Evolutionary conservation across 2,888 invertebrate genomes (phyloP).

Genomic region (Lepidocyrtoides sp.): DNA sequence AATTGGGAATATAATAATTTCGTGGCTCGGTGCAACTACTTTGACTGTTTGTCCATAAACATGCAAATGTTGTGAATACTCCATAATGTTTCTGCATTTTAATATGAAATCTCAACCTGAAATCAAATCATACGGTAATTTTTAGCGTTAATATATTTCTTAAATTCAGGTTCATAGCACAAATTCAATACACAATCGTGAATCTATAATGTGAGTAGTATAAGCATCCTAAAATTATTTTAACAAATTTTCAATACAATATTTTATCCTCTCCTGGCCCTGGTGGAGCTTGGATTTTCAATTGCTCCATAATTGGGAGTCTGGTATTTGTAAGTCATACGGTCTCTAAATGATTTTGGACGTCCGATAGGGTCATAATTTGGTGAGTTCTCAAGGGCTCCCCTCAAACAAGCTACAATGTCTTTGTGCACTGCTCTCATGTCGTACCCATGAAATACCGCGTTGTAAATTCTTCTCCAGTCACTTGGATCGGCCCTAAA

Average conservation of each 20-base stretch:
- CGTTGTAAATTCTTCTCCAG: constrained; percentile 45
- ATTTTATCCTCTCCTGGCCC: constrained; percentile 5
- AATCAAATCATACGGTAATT: too few species aligned
- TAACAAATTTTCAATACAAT: neutral
- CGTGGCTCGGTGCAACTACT: too few species aligned
- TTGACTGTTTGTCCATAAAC: too few species aligned
- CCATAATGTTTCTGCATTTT: too few species aligned
- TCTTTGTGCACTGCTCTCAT: constrained; percentile 54
- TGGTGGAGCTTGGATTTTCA: neutral
- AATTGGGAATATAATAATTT: too few species aligned
- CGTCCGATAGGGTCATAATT: constrained; percentile 57
- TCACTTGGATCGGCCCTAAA: constrained; percentile 57
- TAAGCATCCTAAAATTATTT: neutral
- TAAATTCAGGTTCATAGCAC: too few species aligned
- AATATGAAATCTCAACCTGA: too few species aligned
- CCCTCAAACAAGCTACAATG: constrained; percentile 35
- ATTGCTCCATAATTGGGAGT: constrained; percentile 16
- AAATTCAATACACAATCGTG: too few species aligned
- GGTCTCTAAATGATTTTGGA: constrained; percentile 34
- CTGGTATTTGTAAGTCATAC: neutral
- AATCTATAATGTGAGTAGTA: too few species aligned
- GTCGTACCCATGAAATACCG: constrained; percentile 62
- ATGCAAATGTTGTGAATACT: too few species aligned
- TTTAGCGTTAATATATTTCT: too few species aligned
- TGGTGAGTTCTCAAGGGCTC: constrained; percentile 7